Evolutionary conservation across 2,888 invertebrate species (phyloP).

Genomic region (Tachina grossa): DNA sequence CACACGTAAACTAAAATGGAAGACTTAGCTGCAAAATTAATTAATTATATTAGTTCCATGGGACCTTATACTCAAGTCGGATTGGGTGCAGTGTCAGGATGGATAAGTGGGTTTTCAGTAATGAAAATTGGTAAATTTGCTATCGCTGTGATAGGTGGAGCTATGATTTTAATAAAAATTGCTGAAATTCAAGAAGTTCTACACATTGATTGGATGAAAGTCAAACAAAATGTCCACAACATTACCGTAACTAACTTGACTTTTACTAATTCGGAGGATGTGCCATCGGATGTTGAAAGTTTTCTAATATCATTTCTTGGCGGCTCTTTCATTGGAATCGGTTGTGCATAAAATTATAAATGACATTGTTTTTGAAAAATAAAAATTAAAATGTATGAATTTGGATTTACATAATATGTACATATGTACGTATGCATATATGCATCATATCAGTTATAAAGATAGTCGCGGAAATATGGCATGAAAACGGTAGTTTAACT

Average conservation of each 20-base stretch:
- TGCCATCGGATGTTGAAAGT: not conserved
- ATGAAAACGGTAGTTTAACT: too few species aligned
- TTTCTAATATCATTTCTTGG: constrained; percentile 45
- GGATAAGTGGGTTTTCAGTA: constrained; percentile 4
- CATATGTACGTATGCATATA: too few species aligned
- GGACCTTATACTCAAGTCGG: constrained; percentile 44
- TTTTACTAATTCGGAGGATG: not conserved
- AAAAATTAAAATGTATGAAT: too few species aligned
- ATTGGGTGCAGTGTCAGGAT: constrained; percentile 34
- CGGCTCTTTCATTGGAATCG: constrained; percentile 48
- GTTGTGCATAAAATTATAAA: constrained; percentile 27
- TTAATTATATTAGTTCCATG: constrained; percentile 12
- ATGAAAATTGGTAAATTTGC: constrained; percentile 52
- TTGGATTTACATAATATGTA: too few species aligned
- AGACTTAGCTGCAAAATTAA: not conserved
- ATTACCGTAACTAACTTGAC: not conserved
- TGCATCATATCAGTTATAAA: too few species aligned
- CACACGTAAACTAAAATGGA: not conserved
- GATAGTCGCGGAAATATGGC: too few species aligned
- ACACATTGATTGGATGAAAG: constrained; percentile 33
- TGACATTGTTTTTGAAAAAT: too few species aligned
- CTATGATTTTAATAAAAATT: constrained; percentile 36
- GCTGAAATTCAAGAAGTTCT: constrained; percentile 40
- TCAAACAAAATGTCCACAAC: constrained; percentile 5
- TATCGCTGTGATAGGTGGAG: constrained; percentile 24